A percentile compares a stretch with the other conserved stretches of the same genome.
Conservation (phyloP, 2,797 vertebrate species). For the Rhinella marina region DNA sequence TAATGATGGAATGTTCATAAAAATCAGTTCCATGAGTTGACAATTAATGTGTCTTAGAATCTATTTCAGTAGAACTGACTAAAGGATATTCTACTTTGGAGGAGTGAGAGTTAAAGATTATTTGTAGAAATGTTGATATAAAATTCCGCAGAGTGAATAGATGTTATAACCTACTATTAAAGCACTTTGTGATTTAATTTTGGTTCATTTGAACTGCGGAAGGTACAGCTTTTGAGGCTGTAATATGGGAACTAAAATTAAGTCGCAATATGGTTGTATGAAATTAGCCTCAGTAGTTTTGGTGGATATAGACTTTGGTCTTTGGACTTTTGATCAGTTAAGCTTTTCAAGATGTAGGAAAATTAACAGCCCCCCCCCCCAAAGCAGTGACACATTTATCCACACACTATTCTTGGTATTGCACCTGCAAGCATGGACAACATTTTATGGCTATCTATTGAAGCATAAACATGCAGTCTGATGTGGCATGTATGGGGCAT, state of each 20-base stretch:
- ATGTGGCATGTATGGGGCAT: too few relatives aligned
- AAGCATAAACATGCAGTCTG: not conserved
- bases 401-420: not conserved
- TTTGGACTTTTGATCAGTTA: not conserved
- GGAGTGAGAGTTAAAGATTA: not conserved
- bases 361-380: not conserved
- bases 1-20: not conserved
- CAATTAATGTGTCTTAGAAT: not conserved
- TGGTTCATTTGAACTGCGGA: too few relatives aligned
- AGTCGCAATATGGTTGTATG: not conserved
- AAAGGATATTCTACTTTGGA: not conserved
- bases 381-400: not conserved
- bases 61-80: too few relatives aligned
- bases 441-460: too few relatives aligned
- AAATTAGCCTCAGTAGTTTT: not conserved
- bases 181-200: not conserved
- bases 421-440: not conserved
- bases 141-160: not conserved
- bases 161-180: not conserved
- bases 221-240: not conserved
- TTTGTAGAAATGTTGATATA: not conserved
- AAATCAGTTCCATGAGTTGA: not conserved
- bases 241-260: not conserved
- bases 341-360: not conserved
- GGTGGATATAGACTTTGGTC: not conserved